Percentiles rank a stretch among this genome's conserved stretches.
Evolutionary conservation across 2,888 invertebrate genomes (phyloP).

Genomic region (Tetragonisca angustula): DNA sequence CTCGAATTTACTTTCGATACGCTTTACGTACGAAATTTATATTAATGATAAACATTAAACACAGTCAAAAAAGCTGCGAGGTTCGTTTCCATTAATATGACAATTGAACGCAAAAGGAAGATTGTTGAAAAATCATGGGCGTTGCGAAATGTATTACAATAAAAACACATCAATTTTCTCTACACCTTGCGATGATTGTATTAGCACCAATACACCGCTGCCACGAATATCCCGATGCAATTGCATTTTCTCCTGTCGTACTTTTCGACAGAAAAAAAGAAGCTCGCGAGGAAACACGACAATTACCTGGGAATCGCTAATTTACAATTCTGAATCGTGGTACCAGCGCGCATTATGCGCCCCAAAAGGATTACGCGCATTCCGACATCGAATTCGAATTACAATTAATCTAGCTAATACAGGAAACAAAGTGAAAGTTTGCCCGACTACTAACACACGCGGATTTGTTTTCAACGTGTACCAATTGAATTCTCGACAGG

Average conservation of each 20-base stretch:
- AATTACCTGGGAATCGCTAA: conserved; percentile 63
- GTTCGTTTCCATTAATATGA: neutral
- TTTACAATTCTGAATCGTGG: conserved; percentile 67
- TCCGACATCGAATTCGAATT: conserved; percentile 71
- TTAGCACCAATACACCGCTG: conserved; percentile 25
- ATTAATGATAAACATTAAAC: neutral
- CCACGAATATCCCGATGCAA: conserved; percentile 38
- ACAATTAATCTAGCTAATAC: conserved; percentile 70
- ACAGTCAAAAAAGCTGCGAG: neutral
- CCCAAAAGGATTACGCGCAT: conserved; percentile 69
- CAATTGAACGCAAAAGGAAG: neutral
- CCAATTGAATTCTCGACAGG: conserved; percentile 47
- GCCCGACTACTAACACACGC: conserved; percentile 14
- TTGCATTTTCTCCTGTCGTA: conserved; percentile 1
- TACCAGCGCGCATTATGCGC: conserved; percentile 50
- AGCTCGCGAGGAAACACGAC: conserved; percentile 21
- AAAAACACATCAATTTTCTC: conserved; percentile 45
- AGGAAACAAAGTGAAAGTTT: conserved; percentile 54
- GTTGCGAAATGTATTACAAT: conserved; percentile 22
- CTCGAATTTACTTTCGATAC: neutral
- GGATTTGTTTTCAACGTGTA: conserved; percentile 48
- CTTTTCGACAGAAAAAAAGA: neutral
- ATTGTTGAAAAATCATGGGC: neutral
- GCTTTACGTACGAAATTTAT: neutral
- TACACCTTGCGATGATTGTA: conserved; percentile 31